Conservation (phyloP, 2,797 vertebrate genomes). For the Channa striata region DNA sequence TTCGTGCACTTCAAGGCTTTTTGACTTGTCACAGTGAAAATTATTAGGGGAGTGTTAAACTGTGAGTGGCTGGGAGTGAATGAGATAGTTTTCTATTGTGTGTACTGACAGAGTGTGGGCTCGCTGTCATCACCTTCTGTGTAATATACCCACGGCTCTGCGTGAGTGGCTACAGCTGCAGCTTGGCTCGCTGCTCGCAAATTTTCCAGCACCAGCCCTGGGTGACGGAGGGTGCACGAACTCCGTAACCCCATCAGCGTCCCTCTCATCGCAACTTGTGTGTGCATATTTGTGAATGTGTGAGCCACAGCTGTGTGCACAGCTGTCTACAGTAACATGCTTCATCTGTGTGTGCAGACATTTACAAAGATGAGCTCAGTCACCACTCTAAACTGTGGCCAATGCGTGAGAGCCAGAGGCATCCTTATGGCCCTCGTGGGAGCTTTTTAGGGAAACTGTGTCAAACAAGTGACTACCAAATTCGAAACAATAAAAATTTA, state of each 20-base stretch:
- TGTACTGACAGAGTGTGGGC: constrained; percentile 32
- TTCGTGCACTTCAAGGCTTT: constrained; percentile 33
- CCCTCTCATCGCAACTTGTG: constrained; percentile 27
- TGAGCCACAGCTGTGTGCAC: constrained; percentile 72
- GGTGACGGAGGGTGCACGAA: constrained; percentile 63
- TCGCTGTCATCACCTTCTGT: constrained; percentile 46
- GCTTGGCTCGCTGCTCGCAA: constrained; percentile 27
- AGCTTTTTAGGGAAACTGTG: constrained; percentile 23
- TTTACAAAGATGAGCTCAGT: constrained; percentile 53
- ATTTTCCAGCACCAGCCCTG: constrained; percentile 52
- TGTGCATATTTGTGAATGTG: constrained; percentile 14
- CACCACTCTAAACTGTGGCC: constrained; percentile 43
- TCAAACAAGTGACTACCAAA: constrained; percentile 14
- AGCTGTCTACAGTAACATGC: constrained; percentile 74
- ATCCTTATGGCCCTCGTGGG: constrained; percentile 16
- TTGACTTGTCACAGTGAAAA: constrained; percentile 47
- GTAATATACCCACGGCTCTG: constrained; percentile 47
- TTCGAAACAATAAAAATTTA: neutral
- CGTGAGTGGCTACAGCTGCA: constrained; percentile 67
- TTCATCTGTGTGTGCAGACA: constrained; percentile 45
- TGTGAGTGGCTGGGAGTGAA: constrained; percentile 22
- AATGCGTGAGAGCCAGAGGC: constrained; percentile 33
- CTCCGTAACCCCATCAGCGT: constrained; percentile 60
- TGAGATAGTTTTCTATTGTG: constrained; percentile 40
- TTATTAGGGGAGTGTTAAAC: constrained; percentile 56